Base-by-base conservation (phyloP, 2,113 vertebrate genomes). In the Hepsetus odoe region DNA sequence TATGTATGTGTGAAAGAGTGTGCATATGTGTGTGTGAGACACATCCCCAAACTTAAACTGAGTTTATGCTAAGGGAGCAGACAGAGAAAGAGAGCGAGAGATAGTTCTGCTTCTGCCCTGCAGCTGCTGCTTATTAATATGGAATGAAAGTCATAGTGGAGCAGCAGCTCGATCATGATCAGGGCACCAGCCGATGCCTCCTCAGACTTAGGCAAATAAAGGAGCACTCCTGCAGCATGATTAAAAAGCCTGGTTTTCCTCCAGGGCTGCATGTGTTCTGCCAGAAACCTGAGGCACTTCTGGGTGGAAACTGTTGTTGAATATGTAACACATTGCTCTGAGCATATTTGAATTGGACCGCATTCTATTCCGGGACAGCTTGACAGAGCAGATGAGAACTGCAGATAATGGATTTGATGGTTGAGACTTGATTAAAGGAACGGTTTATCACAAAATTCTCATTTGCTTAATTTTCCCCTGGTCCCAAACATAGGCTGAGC, bases 151-250 rank as follows among this genome's bases (percentile, higher is more conserved):
- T 72, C 70, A 42, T 32, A 71, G 79, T 59, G 83, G 65, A 38
- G 62, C 59, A 75, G 78, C 76, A 71, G 59, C 82, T 84, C 71
- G 59, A 83, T 88, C 82, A 76, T 74, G 79, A 83, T 83, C 76
- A 32, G 53, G 20, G 26, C 77, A 80, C 35, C 80, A 79, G 82
- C 18, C 35, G 76, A 71, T 85, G 81, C 55, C 11, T 26, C 49
- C 35, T 55, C n/a, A 3, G 10, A 65, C 18, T 58, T 53, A 42
- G 28, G 42, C 42, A 66, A 71, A 75, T 70, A 65, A 67, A 67
- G 38, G 38, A 56, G 51, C 18, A n/a, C 24, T 72, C 12, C 22
- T 72, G 32, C 14, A 46, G 8, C 59, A 65, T 71, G 67, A 76
- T 83, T 70, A 65, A 49, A 79, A 65, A 46, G 10, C 20, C 66